Conservation (phyloP, 2,888 invertebrate species). For the Calephelis perditalis region DNA sequence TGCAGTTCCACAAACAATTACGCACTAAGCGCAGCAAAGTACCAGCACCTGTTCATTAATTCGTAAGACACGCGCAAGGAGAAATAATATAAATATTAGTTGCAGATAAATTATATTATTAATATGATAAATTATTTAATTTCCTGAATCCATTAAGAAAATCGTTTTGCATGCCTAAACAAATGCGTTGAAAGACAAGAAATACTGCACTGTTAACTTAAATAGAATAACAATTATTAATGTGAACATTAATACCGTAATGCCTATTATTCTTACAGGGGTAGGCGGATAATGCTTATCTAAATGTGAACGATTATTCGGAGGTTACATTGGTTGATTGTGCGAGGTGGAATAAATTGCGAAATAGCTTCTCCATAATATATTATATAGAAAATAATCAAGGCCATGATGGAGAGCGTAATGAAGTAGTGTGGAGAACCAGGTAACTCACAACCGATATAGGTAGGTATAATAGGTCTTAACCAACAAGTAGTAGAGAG, state of each 20-base stretch:
- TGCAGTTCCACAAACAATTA: no score
- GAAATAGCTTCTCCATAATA: no score
- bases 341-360: no score
- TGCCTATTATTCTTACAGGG: no score
- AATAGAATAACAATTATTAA: not conserved
- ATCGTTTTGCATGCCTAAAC: conserved; percentile 18
- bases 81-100: conserved; percentile 22
- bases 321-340: not conserved
- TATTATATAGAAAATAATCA: no score
- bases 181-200: conserved; percentile 18
- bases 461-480: no score
- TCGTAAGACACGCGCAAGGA: conserved; percentile 22
- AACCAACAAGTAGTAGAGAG: no score
- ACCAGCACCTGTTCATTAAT: conserved; percentile 20
- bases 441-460: no score
- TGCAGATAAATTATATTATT: conserved; percentile 23
- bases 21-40: not conserved
- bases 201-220: not conserved
- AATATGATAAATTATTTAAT: conserved; percentile 24
- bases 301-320: no score
- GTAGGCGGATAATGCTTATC: no score
- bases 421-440: no score
- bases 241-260: not conserved
- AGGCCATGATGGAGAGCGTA: no score
- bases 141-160: conserved; percentile 18